Conservation (phyloP, 1,140 invertebrate species). For the Papilio xuthus region DNA sequence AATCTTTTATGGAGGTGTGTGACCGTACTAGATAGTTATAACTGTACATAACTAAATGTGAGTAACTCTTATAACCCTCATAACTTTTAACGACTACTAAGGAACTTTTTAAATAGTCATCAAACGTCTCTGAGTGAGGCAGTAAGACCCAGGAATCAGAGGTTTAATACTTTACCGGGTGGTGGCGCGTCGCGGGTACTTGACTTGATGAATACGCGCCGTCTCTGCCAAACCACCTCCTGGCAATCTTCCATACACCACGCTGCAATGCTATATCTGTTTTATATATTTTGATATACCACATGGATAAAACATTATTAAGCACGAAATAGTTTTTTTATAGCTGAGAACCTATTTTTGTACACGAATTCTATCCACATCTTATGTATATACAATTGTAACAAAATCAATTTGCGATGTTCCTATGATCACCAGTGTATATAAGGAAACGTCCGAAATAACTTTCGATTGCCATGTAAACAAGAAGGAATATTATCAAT, state of each 20-base stretch:
- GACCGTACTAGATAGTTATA: background rate
- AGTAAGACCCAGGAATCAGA: background rate
- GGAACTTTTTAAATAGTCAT: background rate
- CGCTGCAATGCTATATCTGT: background rate
- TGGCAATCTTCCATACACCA: slow-evolving; percentile 11
- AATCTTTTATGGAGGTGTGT: too few species aligned
- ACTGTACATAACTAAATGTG: too few species aligned
- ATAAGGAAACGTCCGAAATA: too few species aligned
- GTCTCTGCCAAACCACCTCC: slow-evolving; percentile 26
- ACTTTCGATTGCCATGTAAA: too few species aligned
- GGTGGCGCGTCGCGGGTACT: background rate
- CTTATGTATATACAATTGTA: too few species aligned
- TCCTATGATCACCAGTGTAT: too few species aligned
- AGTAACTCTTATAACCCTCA: background rate
- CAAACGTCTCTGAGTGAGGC: background rate
- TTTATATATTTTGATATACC: background rate
- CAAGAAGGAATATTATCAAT: too few species aligned
- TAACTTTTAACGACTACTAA: background rate
- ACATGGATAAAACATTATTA: background rate
- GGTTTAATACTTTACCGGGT: background rate
- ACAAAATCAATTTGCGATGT: too few species aligned
- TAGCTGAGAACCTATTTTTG: too few species aligned
- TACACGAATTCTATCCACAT: too few species aligned
- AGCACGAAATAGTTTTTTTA: background rate
- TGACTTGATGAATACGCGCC: slow-evolving; percentile 9